Percentiles rank a stretch among this genome's conserved stretches.
Evolutionary conservation across 2,797 vertebrate genomes (phyloP).

Genomic region (Coilia nasus): DNA sequence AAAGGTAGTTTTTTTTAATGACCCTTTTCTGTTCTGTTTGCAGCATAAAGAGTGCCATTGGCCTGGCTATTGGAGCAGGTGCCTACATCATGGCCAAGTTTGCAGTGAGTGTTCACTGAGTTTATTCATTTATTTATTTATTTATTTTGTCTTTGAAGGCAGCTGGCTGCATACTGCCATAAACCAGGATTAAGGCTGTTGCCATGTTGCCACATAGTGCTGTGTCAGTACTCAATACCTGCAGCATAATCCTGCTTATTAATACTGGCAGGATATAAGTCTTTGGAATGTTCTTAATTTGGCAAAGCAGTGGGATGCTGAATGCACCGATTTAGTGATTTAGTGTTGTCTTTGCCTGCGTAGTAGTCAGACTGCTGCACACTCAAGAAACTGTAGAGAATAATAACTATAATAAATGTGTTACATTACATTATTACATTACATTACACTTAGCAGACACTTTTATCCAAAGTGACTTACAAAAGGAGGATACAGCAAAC

Average conservation of each 20-base stretch:
- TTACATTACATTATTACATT: no score
- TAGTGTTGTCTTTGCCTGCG: not conserved
- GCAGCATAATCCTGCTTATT: slow-evolving; percentile 41
- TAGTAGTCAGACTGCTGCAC: not conserved
- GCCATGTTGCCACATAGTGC: slow-evolving; percentile 26
- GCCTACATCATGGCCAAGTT: slow-evolving; percentile 91
- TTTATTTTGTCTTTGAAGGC: not conserved
- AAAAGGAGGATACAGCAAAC: no score
- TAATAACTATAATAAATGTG: no score
- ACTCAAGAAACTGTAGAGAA: not conserved
- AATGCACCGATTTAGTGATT: not conserved
- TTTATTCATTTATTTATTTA: not conserved
- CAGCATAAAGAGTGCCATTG: slow-evolving; percentile 88
- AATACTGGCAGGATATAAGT: slow-evolving; percentile 34
- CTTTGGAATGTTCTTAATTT: slow-evolving; percentile 34
- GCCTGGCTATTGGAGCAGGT: slow-evolving; percentile 91
- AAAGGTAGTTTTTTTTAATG: not conserved
- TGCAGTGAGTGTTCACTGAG: slow-evolving; percentile 80
- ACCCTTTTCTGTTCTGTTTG: slow-evolving; percentile 36
- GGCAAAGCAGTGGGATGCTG: slow-evolving; percentile 15
- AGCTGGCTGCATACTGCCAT: not conserved
- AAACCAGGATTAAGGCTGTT: slow-evolving; percentile 33
- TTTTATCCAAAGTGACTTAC: no score
- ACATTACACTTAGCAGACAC: no score
- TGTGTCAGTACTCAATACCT: slow-evolving; percentile 36